phyloP scores from a whole-genome alignment of 2,888 invertebrate genomes.

The Eupithecia subumbrata region DNA sequence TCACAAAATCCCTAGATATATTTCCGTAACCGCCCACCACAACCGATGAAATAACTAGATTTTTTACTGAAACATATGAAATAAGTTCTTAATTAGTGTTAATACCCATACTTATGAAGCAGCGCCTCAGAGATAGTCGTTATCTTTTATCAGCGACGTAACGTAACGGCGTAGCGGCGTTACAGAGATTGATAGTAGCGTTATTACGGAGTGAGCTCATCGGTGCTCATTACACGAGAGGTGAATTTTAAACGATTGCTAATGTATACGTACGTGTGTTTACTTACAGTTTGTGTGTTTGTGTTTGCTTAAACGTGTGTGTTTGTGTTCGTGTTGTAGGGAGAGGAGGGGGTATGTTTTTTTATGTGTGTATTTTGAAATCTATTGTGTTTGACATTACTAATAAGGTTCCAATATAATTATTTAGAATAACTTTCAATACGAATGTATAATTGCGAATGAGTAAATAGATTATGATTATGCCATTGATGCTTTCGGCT shows the following conservation, averaged over 20 bases:
- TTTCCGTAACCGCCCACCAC: background rate
- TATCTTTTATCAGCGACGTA: background rate
- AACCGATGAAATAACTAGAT: background rate
- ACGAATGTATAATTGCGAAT: no score
- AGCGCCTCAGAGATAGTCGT: background rate
- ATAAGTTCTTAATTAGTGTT: background rate
- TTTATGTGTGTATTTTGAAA: no score
- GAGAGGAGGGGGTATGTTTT: background rate
- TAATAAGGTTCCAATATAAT: no score
- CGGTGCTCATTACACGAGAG: background rate
- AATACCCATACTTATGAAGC: background rate
- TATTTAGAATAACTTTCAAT: no score
- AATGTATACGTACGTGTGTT: background rate
- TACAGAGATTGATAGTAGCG: background rate
- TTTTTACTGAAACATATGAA: background rate
- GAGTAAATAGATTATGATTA: no score
- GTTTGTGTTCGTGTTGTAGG: background rate
- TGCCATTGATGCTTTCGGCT: slow-evolving; percentile 8
- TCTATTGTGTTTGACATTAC: no score
- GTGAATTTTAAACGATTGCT: background rate
- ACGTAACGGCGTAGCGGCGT: slow-evolving; percentile 6
- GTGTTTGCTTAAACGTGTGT: background rate
- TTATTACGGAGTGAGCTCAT: background rate
- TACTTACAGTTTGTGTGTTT: background rate
- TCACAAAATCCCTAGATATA: no score